Evolutionary conservation across 1,140 invertebrate species (phyloP).

Genomic region (Battus philenor): DNA sequence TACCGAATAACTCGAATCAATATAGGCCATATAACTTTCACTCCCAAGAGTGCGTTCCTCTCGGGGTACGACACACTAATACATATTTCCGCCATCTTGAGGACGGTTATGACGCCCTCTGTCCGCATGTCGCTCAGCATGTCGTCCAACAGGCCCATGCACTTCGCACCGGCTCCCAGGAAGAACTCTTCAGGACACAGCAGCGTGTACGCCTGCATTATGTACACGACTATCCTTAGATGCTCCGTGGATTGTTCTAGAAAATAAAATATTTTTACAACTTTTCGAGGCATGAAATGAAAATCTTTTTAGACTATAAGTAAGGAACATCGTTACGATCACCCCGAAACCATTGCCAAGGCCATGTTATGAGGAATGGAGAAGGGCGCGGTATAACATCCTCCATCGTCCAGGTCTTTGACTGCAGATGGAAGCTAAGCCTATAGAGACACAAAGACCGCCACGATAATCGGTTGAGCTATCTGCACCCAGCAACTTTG

Average conservation of each 20-base stretch:
- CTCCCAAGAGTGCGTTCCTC: constrained; percentile 80
- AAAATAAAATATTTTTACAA: constrained; percentile 14
- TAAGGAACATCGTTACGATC: no score
- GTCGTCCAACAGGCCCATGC: constrained; percentile 82
- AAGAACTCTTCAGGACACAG: constrained; percentile 88
- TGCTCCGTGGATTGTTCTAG: constrained; percentile 89
- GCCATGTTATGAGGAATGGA: no score
- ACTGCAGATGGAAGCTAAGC: no score
- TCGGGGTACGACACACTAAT: constrained; percentile 80
- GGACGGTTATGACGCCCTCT: constrained; percentile 85
- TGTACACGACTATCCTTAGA: constrained; percentile 84
- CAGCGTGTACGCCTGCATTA: constrained; percentile 90
- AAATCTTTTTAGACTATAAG: no score
- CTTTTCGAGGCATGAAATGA: not conserved
- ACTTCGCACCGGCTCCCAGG: constrained; percentile 80
- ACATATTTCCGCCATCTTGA: constrained; percentile 85
- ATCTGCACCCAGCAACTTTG: no score
- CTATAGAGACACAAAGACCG: no score
- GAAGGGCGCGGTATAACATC: no score
- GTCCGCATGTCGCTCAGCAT: constrained; percentile 86
- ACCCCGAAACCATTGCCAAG: no score
- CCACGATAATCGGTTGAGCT: no score
- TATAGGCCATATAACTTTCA: constrained; percentile 76
- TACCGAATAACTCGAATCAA: constrained; percentile 81
- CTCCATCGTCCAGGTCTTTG: no score